phyloP scores from a whole-genome alignment of 2,888 invertebrate species.

The Punctoribates punctum region DNA sequence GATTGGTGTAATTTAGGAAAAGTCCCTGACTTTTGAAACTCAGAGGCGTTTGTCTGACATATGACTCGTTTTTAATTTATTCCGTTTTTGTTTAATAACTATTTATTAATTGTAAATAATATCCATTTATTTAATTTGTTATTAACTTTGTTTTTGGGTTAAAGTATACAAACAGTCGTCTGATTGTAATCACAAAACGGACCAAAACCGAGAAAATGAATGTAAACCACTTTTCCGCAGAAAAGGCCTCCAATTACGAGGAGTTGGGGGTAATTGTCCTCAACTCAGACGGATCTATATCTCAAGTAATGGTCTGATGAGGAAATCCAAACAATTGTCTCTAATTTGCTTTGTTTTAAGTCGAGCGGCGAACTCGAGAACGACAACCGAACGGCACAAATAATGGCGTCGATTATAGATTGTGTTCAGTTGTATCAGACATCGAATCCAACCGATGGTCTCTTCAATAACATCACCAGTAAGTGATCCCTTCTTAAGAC shows the following conservation, averaged over 20 bases:
- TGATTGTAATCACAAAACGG: too few species aligned
- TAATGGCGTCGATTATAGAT: background rate
- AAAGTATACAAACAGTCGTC: background rate
- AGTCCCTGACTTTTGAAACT: too few species aligned
- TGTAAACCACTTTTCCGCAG: slow-evolving; percentile 7
- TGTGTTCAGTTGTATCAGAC: background rate
- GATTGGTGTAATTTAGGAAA: too few species aligned
- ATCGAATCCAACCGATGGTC: background rate
- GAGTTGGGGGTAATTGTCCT: slow-evolving; percentile 8
- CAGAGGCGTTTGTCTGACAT: too few species aligned
- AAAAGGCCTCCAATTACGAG: background rate
- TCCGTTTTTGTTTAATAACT: background rate
- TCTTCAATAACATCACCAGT: background rate
- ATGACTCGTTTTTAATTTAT: too few species aligned
- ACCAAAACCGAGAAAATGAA: background rate
- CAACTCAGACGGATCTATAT: background rate
- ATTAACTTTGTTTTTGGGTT: background rate
- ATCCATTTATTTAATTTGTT: background rate
- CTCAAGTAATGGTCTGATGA: background rate
- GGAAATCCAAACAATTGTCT: background rate
- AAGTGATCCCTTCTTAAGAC: background rate
- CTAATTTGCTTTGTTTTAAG: background rate
- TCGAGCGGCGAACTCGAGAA: background rate
- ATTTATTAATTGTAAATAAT: background rate
- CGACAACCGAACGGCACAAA: slow-evolving; percentile 4